Evolutionary conservation across 1,140 invertebrate species (phyloP).

Genomic region (Drosophila parvula): DNA sequence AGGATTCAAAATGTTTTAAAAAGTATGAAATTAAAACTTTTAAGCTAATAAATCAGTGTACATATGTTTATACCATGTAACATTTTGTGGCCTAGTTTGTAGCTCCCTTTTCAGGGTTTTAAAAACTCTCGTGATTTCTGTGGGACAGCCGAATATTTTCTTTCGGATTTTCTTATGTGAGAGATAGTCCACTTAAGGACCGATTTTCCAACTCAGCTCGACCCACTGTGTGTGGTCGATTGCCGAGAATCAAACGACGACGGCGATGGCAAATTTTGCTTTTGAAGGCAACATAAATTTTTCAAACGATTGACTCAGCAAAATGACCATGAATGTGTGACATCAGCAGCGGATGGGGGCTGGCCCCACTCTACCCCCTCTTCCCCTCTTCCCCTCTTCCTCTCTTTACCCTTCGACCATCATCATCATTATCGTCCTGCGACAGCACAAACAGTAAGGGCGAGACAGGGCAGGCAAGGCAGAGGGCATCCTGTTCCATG

Average conservation of each 20-base stretch:
- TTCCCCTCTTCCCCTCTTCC: no score
- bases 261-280: slow-evolving; percentile 75
- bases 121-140: no score
- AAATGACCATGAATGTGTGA: slow-evolving; percentile 82
- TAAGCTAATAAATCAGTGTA: no score
- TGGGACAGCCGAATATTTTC: background rate
- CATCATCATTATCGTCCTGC: slow-evolving; percentile 40
- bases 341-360: slow-evolving; percentile 66
- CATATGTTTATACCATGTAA: no score
- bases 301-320: slow-evolving; percentile 82
- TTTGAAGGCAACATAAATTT: slow-evolving; percentile 82
- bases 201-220: background rate
- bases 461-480: slow-evolving; percentile 10
- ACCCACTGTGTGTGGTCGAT: slow-evolving; percentile 21
- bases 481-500: slow-evolving; percentile 24
- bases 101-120: no score
- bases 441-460: slow-evolving; percentile 26
- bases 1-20: no score
- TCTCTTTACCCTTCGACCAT: background rate
- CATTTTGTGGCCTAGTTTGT: no score
- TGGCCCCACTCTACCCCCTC: background rate
- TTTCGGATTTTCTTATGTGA: background rate
- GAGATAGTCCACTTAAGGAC: accelerated
- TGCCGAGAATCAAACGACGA: slow-evolving; percentile 48
- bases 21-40: no score